phyloP scores from a whole-genome alignment of 2,113 vertebrate genomes.

The Embiotoca jacksoni region DNA sequence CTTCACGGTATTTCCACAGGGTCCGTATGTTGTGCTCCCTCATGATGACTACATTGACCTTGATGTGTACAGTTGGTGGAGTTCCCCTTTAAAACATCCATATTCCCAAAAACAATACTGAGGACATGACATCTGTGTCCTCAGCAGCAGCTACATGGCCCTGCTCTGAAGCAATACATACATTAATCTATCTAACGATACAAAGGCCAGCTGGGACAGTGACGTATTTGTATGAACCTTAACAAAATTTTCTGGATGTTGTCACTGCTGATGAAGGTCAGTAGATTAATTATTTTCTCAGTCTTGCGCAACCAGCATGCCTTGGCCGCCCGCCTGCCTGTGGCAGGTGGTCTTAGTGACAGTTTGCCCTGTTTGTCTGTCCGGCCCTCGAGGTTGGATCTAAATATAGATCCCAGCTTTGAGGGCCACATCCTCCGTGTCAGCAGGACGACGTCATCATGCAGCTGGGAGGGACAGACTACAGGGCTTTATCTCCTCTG shows the following conservation, averaged over 20 bases:
- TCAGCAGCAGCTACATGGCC: not conserved
- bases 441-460: constrained; percentile 51
- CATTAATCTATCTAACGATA: not conserved
- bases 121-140: constrained; percentile 15
- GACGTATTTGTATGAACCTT: not conserved
- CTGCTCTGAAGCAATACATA: not conserved
- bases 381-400: constrained; percentile 56
- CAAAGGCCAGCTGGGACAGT: not conserved
- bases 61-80: not conserved
- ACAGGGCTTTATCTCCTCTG: constrained; percentile 4
- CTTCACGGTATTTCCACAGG: no score
- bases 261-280: constrained; percentile 28
- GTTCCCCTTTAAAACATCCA: constrained; percentile 8
- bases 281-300: constrained; percentile 16
- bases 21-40: not conserved
- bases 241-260: constrained; percentile 17
- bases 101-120: not conserved
- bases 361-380: constrained; percentile 60
- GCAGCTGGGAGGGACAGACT: constrained; percentile 4
- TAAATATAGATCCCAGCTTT: constrained; percentile 73
- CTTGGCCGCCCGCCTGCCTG: constrained; percentile 37
- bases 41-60: not conserved
- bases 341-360: constrained; percentile 67
- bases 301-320: constrained; percentile 11
- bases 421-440: constrained; percentile 54